Base-by-base conservation (phyloP, 2,797 vertebrate species). In the Echeneis naucrates region DNA sequence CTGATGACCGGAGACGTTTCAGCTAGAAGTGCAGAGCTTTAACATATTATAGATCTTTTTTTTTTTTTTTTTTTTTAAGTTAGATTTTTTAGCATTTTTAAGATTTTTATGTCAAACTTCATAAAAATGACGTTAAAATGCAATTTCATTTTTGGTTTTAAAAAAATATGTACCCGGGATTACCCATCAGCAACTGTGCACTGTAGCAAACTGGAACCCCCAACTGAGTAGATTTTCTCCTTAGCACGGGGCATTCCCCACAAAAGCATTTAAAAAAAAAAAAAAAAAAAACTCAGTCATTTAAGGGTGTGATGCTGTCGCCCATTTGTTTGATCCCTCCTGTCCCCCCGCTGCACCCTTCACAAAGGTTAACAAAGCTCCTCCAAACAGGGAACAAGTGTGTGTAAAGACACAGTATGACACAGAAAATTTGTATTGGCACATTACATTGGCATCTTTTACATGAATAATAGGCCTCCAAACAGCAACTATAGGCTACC, bases 141-240 rank as follows among this genome's bases (percentile, higher is more conserved):
- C 86, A 4, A 93, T 92, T 93, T 91, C 69, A 87, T 92, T 93
- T 95, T 95, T 95, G 93, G 93, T 93, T 94, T 94, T 92, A 91
- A 93, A 94, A 94, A 93, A 93, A 94, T 92, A 94, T 92, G 93
- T 95, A 95, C 93, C 93, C 93, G 93, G 94, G 93, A 93, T 93
- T 91, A 90, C 87, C 92, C 93, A 90, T 90, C 85, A 91, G 91
- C 82, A 82, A 92, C 90, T 93, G 94, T 94, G 93, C 92, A 93
- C 92, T 89, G 86, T 91, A 92, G 90, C 90, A 90, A 91, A 89
- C 89, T 82, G 90, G 85, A 92, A 91, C 87, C 88, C 87, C 84
- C 84, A 83, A 85, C 75, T 88, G 88, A 87, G 86, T 90, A 75
- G 86, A 88, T 84, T 83, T 90, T 77, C 89, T 86, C 81, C 75